Conservation (phyloP, 2,888 invertebrate genomes). For the Kuschelorhynchus macadamiae region DNA sequence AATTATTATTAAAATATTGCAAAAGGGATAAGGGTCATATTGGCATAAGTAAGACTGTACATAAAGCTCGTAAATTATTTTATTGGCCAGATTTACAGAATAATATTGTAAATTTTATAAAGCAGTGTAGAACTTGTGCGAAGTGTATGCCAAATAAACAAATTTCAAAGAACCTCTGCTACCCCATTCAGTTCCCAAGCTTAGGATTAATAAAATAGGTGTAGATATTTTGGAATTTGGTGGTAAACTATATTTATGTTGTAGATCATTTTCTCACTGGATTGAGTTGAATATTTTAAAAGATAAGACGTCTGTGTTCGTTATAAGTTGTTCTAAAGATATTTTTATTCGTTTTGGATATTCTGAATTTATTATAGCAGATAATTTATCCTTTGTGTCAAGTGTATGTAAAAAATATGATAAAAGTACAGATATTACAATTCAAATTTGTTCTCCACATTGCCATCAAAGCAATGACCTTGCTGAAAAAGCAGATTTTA, state of each 20-base stretch:
- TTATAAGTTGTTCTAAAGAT: neutral
- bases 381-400: conserved; percentile 10
- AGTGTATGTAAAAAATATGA: neutral
- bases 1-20: neutral
- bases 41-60: neutral
- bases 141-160: neutral
- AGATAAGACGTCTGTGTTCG: neutral
- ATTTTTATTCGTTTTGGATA: neutral
- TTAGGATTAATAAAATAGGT: conserved; percentile 4
- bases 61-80: conserved; percentile 10
- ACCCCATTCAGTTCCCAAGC: neutral
- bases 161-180: neutral
- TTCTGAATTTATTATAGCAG: neutral
- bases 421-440: conserved; percentile 5
- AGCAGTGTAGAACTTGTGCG: neutral
- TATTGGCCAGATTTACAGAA: neutral
- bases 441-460: conserved; percentile 4
- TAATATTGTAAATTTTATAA: neutral
- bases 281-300: neutral
- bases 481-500: neutral
- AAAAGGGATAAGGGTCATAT: neutral
- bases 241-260: neutral
- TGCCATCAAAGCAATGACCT: neutral
- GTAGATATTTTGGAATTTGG: conserved; percentile 5
- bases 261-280: neutral